Conservation (phyloP, 2,797 vertebrate genomes). For the Sebastes taczanowskii region DNA sequence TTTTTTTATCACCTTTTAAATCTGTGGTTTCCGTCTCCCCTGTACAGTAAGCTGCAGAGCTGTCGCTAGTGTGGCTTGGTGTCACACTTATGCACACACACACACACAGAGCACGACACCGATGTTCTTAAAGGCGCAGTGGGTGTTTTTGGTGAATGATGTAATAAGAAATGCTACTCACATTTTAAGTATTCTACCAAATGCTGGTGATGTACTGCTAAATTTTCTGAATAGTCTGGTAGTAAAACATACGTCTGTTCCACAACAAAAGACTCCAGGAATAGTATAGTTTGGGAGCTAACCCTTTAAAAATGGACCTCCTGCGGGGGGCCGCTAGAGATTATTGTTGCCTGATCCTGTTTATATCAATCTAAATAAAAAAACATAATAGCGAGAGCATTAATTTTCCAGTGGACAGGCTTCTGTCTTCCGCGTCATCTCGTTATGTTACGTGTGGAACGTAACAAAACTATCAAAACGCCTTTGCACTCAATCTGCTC, state of each 20-base stretch:
- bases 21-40: neutral
- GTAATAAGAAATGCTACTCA: neutral
- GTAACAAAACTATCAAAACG: too few relatives aligned
- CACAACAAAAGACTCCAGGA: neutral
- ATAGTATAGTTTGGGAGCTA: neutral
- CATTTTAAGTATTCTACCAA: neutral
- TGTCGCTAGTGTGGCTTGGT: neutral
- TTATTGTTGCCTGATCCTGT: too few relatives aligned
- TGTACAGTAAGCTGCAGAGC: constrained; percentile 8
- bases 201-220: neutral
- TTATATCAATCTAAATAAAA: too few relatives aligned
- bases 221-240: neutral
- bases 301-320: neutral
- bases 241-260: neutral
- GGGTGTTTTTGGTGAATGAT: neutral
- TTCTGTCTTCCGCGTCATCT: too few relatives aligned
- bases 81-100: constrained; percentile 16
- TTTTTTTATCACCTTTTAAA: neutral
- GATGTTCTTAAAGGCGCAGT: constrained; percentile 35
- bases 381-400: too few relatives aligned
- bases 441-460: too few relatives aligned
- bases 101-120: constrained; percentile 8
- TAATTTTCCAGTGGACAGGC: too few relatives aligned
- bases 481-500: too few relatives aligned
- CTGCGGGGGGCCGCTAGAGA: fast-evolving